Evolutionary conservation across 2,888 invertebrate genomes (phyloP), one percentile per base, ranked within the genome.

Genomic region (Galerucella pusilla): DNA sequence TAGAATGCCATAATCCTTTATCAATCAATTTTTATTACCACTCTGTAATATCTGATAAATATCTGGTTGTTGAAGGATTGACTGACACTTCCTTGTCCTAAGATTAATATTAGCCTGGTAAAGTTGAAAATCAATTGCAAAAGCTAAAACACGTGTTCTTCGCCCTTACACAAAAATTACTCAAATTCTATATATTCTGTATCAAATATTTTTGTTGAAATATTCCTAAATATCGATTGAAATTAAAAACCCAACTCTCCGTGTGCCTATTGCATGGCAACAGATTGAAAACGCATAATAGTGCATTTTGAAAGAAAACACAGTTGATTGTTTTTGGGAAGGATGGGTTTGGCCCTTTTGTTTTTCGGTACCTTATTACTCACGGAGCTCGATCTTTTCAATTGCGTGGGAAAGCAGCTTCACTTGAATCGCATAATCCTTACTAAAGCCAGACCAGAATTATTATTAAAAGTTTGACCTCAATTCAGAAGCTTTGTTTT

Each of bases 311-410:
- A 65, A 46, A 65, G 64, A 65, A 46, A 65, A 65, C 64, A 11
- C 46, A 42, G 45, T 35, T 61, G 45, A 73, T 75, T 75, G 71
- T 68, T 75, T 75, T 75, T 75, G 69, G 67, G 66, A 70, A 70
- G 64, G 75, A 75, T 73, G 73, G 75, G 70, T 46, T 67, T 68
- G 46, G 60, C 42, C 61, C 73, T 75, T 75, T 71, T 71, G 71
- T 71, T 71, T 71, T 71, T 65, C 65, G 71, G 64, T 65, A 57
- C 28, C 28, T 28, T 28, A 57, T 71, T 71, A 65, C 69, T 49
- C 42, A 64, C 12, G 69, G 45, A 45, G 46, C 46, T 12, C 10
- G 52, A 71, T 59, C 71, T 71, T 71, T 71, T 65, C 71, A 71
- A 25, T 64, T 59, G 71, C 71, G 71, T 71, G 71, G 71, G 71